phyloP scores from a whole-genome alignment of 2,113 vertebrate species.

The Otocyon megalotis region DNA sequence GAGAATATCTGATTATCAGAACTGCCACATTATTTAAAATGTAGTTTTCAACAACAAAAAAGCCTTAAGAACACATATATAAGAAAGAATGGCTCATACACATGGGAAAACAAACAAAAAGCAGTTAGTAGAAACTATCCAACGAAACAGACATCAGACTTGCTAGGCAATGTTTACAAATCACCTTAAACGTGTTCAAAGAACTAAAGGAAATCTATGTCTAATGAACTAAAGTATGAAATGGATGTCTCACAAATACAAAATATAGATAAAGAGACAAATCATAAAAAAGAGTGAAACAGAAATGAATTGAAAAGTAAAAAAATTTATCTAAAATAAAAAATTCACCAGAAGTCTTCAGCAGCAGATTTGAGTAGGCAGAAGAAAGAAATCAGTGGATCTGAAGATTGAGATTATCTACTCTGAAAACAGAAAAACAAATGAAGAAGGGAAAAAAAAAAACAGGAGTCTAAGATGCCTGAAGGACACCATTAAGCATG shows the following conservation, averaged over 20 bases:
- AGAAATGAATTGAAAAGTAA: background rate
- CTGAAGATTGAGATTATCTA: background rate
- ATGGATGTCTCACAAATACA: background rate
- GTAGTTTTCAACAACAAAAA: slow-evolving; percentile 29
- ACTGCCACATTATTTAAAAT: slow-evolving; percentile 5
- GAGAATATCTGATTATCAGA: background rate
- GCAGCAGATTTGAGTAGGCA: background rate
- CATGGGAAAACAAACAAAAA: background rate
- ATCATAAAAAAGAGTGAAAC: background rate
- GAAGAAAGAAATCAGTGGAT: background rate
- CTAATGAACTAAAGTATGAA: background rate
- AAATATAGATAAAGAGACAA: background rate
- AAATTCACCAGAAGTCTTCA: slow-evolving; percentile 22
- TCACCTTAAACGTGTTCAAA: background rate
- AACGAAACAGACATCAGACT: background rate
- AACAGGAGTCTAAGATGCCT: background rate
- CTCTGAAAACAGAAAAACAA: background rate
- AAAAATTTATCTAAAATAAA: background rate
- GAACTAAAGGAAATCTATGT: background rate
- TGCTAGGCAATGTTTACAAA: background rate
- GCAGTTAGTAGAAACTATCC: background rate
- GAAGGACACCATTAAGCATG: background rate
- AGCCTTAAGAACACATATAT: background rate
- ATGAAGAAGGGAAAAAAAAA: background rate
- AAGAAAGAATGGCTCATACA: background rate